These are phyloP conservation scores for Papilio polyxenes DNA, from an alignment of 1,140 invertebrate species.

Conservation along the genomic window DNA sequence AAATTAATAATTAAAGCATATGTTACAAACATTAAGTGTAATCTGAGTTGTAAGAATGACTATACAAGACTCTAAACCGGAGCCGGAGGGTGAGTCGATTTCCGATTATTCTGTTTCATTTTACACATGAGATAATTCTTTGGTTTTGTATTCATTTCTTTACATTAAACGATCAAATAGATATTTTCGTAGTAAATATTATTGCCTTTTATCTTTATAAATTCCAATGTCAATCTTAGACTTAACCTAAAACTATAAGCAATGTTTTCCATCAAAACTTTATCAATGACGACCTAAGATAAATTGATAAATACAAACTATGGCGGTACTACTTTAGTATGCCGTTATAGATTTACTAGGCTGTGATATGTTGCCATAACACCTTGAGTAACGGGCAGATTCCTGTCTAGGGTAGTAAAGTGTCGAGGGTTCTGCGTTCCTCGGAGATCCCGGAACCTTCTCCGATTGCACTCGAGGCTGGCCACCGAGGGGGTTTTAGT, in stretches of 20 bases:
- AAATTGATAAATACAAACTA: neutral
- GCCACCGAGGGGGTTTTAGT: too few species aligned
- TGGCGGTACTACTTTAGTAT: neutral
- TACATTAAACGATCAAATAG: neutral
- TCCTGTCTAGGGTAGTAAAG: too few species aligned
- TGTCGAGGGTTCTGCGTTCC: too few species aligned
- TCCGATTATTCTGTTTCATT: neutral
- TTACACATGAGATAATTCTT: neutral
- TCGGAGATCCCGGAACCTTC: too few species aligned
- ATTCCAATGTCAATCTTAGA: neutral
- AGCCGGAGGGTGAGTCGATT: slow-evolving; percentile 51
- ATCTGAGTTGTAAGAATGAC: slow-evolving; percentile 42
- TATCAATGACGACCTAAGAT: neutral
- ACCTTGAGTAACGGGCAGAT: too few species aligned
- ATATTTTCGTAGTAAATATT: neutral
- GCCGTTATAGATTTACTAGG: neutral
- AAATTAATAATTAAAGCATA: neutral
- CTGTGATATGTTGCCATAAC: too few species aligned
- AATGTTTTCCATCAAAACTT: neutral
- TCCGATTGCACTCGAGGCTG: too few species aligned
- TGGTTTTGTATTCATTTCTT: neutral
- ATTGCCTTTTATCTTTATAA: neutral
- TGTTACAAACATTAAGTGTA: slow-evolving; percentile 9
- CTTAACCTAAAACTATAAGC: neutral
- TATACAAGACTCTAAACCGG: slow-evolving; percentile 48